Evolutionary conservation across 2,888 invertebrate genomes (phyloP).

Genomic region (Actias luna): DNA sequence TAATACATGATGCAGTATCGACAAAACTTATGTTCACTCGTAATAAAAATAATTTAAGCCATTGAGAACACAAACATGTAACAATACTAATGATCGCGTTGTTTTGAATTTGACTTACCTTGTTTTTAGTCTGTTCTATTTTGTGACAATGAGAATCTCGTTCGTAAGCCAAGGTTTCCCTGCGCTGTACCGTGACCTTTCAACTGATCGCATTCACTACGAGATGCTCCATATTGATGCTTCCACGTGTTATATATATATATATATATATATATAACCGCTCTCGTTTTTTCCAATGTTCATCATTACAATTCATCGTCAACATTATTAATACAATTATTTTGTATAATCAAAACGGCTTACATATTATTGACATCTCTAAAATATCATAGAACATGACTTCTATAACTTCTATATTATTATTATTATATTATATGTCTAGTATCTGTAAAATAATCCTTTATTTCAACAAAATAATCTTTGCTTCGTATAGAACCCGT

Average conservation of each 20-base stretch:
- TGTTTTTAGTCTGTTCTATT: constrained; percentile 7
- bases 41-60: neutral
- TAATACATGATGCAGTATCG: neutral
- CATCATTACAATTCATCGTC: neutral
- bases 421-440: too few species aligned
- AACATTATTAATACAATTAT: neutral
- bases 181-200: constrained; percentile 3
- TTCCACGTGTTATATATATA: neutral
- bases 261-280: too few species aligned
- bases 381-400: too few species aligned
- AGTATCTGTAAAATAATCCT: too few species aligned
- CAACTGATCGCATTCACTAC: neutral
- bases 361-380: too few species aligned
- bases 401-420: too few species aligned
- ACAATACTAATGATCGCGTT: constrained; percentile 2
- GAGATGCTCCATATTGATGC: neutral
- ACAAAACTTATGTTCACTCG: neutral
- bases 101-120: neutral
- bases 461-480: neutral
- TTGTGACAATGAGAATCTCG: constrained; percentile 6
- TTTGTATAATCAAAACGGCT: too few species aligned
- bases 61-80: neutral
- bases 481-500: neutral
- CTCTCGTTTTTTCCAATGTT: neutral
- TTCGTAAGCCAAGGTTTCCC: constrained; percentile 1